Conservation (phyloP, 1,140 invertebrate species). For the Leucophenga varia region DNA sequence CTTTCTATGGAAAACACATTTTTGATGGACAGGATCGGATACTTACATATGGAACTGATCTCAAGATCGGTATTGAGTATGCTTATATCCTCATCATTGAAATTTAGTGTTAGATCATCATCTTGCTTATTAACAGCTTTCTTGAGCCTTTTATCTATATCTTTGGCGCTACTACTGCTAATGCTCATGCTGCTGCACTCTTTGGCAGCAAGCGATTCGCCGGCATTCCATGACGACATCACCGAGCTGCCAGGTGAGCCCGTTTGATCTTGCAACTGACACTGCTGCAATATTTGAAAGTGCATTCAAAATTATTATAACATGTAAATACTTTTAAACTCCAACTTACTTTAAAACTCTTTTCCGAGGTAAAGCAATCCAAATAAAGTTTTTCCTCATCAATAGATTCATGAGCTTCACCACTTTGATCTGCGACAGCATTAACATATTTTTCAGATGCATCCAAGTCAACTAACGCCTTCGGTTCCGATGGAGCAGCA, state of each 20-base stretch:
- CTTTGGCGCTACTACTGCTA: constrained; percentile 61
- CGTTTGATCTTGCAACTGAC: constrained; percentile 34
- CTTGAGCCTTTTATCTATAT: constrained; percentile 50
- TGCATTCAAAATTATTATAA: neutral
- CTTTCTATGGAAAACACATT: too few relatives aligned
- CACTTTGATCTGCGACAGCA: too few relatives aligned
- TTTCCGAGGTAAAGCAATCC: constrained; percentile 53
- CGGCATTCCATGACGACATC: constrained; percentile 61
- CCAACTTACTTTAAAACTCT: constrained; percentile 38
- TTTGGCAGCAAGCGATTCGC: constrained; percentile 65
- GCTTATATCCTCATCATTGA: constrained; percentile 38
- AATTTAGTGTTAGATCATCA: constrained; percentile 34
- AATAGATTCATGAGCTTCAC: too few relatives aligned
- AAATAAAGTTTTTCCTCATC: constrained; percentile 52
- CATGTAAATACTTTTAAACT: neutral
- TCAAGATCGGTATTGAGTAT: constrained; percentile 42
- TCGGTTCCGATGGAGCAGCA: constrained; percentile 44
- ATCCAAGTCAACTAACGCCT: too few relatives aligned
- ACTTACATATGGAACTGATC: constrained; percentile 49
- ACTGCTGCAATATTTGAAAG: constrained; percentile 1
- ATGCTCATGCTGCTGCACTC: constrained; percentile 64
- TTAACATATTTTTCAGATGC: too few relatives aligned
- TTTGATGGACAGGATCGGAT: too few relatives aligned
- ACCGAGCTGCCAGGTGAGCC: constrained; percentile 58
- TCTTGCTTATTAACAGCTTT: constrained; percentile 16